Percentiles rank a stretch among this genome's conserved stretches.
phyloP scores from a whole-genome alignment of 2,113 vertebrate species.

The Ginglymostoma cirratum region DNA sequence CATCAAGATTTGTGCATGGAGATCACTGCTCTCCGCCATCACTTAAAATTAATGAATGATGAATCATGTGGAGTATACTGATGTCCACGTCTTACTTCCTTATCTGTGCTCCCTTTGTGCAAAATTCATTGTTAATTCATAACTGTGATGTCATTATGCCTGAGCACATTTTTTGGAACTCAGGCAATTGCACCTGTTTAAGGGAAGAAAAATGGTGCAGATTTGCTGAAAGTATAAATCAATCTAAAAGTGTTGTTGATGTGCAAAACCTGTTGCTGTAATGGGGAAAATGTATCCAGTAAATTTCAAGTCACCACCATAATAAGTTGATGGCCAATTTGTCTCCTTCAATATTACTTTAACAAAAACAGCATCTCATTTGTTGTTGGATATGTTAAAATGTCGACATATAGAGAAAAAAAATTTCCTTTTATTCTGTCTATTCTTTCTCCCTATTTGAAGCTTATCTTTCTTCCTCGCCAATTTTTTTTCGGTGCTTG shows the following conservation, averaged over 20 bases:
- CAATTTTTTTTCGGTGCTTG: neutral
- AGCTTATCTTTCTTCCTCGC: neutral
- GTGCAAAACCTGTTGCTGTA: neutral
- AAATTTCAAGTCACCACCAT: neutral
- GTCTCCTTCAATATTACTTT: neutral
- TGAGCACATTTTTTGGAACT: neutral
- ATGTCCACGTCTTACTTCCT: neutral
- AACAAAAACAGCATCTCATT: neutral
- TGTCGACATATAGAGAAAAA: neutral
- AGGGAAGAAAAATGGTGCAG: neutral
- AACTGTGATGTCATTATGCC: neutral
- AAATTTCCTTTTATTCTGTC: neutral
- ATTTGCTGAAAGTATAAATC: neutral
- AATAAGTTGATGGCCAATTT: neutral
- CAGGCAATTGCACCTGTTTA: neutral
- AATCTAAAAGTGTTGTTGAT: neutral
- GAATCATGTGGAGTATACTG: neutral
- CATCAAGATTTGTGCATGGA: neutral
- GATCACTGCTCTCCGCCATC: neutral
- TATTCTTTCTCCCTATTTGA: neutral
- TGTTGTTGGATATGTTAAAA: neutral
- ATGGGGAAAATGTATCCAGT: neutral
- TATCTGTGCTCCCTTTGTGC: neutral
- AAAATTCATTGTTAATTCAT: neutral
- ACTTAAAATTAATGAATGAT: neutral